Percentiles rank a stretch among this genome's conserved stretches.
Evolutionary conservation across 2,888 invertebrate genomes (phyloP).

Genomic region (Pardosa pseudoannulata): DNA sequence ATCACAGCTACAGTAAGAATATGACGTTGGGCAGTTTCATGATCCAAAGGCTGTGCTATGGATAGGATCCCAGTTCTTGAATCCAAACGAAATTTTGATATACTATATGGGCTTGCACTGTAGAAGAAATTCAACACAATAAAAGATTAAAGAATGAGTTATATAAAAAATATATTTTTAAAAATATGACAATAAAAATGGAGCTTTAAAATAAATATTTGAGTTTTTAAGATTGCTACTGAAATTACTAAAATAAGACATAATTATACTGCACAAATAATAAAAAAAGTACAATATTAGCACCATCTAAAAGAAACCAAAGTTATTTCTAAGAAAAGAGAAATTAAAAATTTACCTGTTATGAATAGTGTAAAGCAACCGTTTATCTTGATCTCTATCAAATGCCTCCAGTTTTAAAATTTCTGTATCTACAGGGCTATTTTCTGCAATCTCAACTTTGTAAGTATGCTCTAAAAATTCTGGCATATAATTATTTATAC

Average conservation of each 20-base stretch:
- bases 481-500: conserved; percentile 90
- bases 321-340: too few relatives aligned
- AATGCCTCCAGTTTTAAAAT: conserved; percentile 84
- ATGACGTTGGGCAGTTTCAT: conserved; percentile 87
- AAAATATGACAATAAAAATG: too few relatives aligned
- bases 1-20: conserved; percentile 89
- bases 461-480: conserved; percentile 86
- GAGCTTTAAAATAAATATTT: too few relatives aligned
- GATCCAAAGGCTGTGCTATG: conserved; percentile 84
- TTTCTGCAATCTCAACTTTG: conserved; percentile 88
- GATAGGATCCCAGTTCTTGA: conserved; percentile 91
- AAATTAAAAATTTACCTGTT: conserved; percentile 70
- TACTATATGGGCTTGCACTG: conserved; percentile 73
- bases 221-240: too few relatives aligned
- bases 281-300: too few relatives aligned
- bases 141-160: too few relatives aligned
- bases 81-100: conserved; percentile 88
- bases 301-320: too few relatives aligned
- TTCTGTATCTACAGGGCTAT: conserved; percentile 84
- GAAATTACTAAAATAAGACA: too few relatives aligned
- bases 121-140: too few relatives aligned
- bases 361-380: conserved; percentile 87
- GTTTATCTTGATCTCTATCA: conserved; percentile 84
- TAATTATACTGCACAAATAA: too few relatives aligned
- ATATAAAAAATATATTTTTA: too few relatives aligned